Evolutionary conservation across 2,888 invertebrate species (phyloP), one percentile per base, ranked within the genome.

Genomic region (Allacma fusca): DNA sequence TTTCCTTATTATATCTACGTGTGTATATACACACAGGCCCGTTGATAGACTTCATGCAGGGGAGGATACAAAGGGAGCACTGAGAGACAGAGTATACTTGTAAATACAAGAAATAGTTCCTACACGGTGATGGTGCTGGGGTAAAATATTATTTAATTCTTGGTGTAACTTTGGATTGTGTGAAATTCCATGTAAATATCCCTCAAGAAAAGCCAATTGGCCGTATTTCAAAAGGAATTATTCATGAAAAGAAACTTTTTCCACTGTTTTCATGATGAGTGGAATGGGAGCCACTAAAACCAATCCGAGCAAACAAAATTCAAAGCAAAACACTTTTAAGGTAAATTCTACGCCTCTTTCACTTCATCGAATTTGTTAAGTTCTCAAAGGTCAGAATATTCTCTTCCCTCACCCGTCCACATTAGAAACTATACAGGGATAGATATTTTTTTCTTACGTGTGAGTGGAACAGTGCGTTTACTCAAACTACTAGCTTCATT

Each of bases 221-320:
- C 74, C 74, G 65, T 65, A 59, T 59, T 57, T 65, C 65, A 74
- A 74, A 74, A 74, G 74, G 74, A 74, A 74, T 74, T 74, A 74
- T 74, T 74, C 74, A 74, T 74, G 74, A 74, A 74, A 74, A 67
- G 74, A 74, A 74, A 74, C 64, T 74, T 74, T 74, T 44, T 26
- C n/a, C n/a, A 24, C 65, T 65, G 64, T 74, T 21, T 74, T 44
- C 64, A 67, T 5, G 29, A 68, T 68, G 68, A 29, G 34, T 68
- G 68, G 68, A 19, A 68, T 68, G 68, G 68, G 68, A 68, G 43
- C 24, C 23, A 23, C 29, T 71, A 71, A 64, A 72, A 74, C 43
- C 65, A 74, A 74, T 74, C 65, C 65, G 65, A 65, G 74, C 65
- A 74, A 74, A 74, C 43, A 21, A 65, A 74, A 74, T 74, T 74